These are phyloP conservation scores for Caenorhabditis japonica DNA, from an alignment of 2,888 invertebrate genomes.

Conservation along the genomic window DNA sequence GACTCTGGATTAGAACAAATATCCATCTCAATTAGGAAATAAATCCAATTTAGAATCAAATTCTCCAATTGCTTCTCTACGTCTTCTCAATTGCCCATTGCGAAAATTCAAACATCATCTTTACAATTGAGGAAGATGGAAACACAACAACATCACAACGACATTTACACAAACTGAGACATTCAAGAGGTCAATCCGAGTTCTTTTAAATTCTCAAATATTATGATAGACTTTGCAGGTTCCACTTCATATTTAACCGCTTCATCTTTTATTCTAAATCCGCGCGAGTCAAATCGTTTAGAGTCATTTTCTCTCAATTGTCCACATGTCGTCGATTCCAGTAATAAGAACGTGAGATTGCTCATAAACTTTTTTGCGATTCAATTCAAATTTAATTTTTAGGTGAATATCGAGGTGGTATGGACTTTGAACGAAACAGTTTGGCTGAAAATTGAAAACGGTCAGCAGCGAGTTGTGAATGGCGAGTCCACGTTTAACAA, in stretches of 20 bases:
- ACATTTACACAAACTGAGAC: constrained; percentile 36
- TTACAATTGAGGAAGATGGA: constrained; percentile 34
- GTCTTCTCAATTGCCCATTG: neutral
- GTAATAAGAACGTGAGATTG: constrained; percentile 53
- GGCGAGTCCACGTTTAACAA: constrained; percentile 61
- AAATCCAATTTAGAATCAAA: constrained; percentile 5
- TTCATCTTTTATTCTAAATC: constrained; percentile 36
- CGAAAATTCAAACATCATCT: constrained; percentile 5
- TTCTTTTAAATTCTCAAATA: neutral
- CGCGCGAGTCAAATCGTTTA: constrained; percentile 29
- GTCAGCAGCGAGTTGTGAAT: constrained; percentile 50
- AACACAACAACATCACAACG: constrained; percentile 28
- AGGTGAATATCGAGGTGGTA: constrained; percentile 58
- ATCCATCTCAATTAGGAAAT: neutral
- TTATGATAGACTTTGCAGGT: neutral
- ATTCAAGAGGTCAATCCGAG: constrained; percentile 19
- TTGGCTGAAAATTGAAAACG: constrained; percentile 67
- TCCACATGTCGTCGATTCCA: constrained; percentile 65
- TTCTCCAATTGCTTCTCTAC: constrained; percentile 35
- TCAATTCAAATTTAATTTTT: neutral
- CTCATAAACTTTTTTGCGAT: neutral
- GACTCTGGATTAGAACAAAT: no score
- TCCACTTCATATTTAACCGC: constrained; percentile 30
- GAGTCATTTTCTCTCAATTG: constrained; percentile 66
- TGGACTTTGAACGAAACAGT: constrained; percentile 68